Percentiles rank a stretch among this genome's conserved stretches.
Conservation (phyloP, 2,113 vertebrate genomes). For the Oenanthe oenanthe region DNA sequence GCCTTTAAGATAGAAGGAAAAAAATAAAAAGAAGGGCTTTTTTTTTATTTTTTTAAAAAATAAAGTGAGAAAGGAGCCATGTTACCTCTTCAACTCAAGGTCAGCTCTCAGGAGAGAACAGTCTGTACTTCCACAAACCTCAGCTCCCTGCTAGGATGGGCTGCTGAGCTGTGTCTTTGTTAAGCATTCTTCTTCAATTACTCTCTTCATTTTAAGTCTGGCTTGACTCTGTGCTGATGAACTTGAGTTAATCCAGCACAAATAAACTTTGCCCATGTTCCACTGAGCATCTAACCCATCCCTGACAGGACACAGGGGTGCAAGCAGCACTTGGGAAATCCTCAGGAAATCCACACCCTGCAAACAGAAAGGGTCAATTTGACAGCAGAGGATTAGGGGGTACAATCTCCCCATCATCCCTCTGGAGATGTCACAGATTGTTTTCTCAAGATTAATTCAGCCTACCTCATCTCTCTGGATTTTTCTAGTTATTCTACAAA, state of each 20-base stretch:
- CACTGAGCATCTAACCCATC: neutral
- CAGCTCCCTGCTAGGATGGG: neutral
- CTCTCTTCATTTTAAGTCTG: neutral
- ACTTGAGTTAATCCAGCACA: neutral
- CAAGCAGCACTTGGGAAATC: neutral
- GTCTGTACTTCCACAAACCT: neutral
- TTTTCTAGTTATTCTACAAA: neutral
- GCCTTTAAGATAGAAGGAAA: neutral
- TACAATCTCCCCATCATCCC: too few relatives aligned
- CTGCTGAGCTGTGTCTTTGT: neutral
- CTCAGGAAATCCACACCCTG: neutral
- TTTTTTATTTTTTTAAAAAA: neutral
- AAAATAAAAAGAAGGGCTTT: neutral
- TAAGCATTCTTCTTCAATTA: neutral
- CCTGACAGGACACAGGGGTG: neutral
- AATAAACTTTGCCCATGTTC: neutral
- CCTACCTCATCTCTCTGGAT: neutral
- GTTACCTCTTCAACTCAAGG: neutral
- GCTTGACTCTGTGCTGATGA: neutral
- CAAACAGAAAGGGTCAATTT: neutral
- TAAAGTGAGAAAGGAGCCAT: neutral
- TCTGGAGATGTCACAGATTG: neutral
- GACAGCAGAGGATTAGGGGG: neutral
- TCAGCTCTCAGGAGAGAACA: neutral
- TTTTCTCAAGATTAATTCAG: neutral